Conservation (phyloP, 2,113 vertebrate species). For the Forbesichthys agassizii region DNA sequence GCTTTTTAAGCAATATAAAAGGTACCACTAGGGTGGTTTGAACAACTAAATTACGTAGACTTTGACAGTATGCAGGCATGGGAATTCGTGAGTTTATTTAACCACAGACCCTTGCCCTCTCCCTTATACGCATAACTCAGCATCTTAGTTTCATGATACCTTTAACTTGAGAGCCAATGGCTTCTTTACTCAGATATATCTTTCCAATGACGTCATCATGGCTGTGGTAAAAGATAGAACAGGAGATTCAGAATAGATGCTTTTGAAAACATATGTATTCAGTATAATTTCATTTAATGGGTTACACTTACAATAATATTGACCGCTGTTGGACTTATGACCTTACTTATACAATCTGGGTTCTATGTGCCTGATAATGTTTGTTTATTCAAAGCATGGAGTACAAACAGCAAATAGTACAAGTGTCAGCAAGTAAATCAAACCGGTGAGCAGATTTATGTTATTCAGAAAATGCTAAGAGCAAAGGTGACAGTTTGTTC, state of each 20-base stretch:
- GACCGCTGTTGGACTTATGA: not conserved
- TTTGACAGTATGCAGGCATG: constrained; percentile 26
- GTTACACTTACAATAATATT: not conserved
- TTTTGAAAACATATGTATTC: no score
- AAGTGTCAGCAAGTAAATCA: constrained; percentile 29
- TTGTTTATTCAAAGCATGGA: constrained; percentile 58
- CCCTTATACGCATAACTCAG: constrained; percentile 5
- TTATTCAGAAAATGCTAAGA: not conserved
- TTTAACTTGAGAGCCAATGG: constrained; percentile 79
- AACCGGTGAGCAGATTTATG: constrained; percentile 22
- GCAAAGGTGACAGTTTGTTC: constrained; percentile 10
- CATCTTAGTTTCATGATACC: constrained; percentile 69
- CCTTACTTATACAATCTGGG: constrained; percentile 39
- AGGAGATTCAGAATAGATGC: not conserved
- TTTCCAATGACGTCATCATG: constrained; percentile 90
- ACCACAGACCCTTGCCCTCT: constrained; percentile 46
- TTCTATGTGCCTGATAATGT: constrained; percentile 43
- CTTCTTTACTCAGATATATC: constrained; percentile 83
- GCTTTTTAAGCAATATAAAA: not conserved
- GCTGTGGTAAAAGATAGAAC: constrained; percentile 65
- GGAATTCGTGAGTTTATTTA: constrained; percentile 41
- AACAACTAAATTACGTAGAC: constrained; percentile 15
- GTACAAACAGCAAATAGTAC: constrained; percentile 21
- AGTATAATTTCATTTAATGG: not conserved
- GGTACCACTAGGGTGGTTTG: no score